Percentiles rank a stretch among this genome's conserved stretches.
Evolutionary conservation across 2,888 invertebrate species (phyloP).

Genomic region (Emmelina monodactyla): DNA sequence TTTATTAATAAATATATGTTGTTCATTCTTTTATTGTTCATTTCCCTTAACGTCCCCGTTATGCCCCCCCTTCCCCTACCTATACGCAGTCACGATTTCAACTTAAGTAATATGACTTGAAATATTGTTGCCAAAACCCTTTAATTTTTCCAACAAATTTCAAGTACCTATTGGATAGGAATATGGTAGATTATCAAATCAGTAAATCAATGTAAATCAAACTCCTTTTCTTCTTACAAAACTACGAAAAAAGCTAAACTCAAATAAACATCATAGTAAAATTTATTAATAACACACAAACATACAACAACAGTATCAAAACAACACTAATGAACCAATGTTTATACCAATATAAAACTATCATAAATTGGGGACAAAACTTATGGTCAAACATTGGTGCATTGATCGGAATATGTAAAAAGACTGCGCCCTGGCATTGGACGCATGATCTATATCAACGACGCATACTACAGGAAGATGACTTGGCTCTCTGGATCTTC

Average conservation of each 20-base stretch:
- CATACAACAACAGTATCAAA: neutral
- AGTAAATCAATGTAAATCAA: too few species aligned
- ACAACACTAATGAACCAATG: neutral
- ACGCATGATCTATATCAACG: conserved; percentile 49
- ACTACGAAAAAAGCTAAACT: neutral
- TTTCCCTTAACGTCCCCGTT: too few species aligned
- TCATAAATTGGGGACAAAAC: neutral
- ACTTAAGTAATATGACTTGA: too few species aligned
- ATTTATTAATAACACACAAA: neutral
- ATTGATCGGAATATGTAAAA: conserved; percentile 1
- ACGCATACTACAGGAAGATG: conserved; percentile 47
- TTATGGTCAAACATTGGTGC: neutral
- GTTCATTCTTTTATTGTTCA: too few species aligned
- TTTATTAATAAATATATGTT: too few species aligned
- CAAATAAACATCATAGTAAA: neutral
- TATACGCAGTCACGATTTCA: too few species aligned
- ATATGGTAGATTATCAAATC: too few species aligned
- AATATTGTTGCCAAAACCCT: too few species aligned
- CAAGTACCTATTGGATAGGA: too few species aligned
- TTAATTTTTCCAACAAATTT: too few species aligned
- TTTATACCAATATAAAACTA: neutral
- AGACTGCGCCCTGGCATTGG: conserved; percentile 34
- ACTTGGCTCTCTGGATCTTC: conserved; percentile 57
- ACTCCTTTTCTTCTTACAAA: too few species aligned
- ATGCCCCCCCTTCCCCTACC: too few species aligned